Conservation (phyloP, 2,113 vertebrate genomes). For the Sorex fumeus region DNA sequence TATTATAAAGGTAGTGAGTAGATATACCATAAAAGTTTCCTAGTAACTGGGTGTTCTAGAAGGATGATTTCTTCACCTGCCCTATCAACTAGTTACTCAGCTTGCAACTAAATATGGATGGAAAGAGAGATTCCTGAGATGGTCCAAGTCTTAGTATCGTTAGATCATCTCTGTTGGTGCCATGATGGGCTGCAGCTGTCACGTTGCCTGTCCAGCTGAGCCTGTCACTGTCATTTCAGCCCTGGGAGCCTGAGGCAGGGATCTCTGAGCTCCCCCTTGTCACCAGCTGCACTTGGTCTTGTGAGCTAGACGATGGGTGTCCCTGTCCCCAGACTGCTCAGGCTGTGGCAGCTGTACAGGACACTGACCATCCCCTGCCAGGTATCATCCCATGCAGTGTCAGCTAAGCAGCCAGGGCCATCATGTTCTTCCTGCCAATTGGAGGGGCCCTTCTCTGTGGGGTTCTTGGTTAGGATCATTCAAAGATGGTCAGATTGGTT, state of each 20-base stretch:
- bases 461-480: not conserved
- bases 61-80: not conserved
- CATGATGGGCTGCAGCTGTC: no score
- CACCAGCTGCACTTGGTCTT: not conserved
- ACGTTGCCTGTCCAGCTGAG: no score
- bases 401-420: not conserved
- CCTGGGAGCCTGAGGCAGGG: not conserved
- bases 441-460: not conserved
- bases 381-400: not conserved
- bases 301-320: not conserved
- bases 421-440: not conserved
- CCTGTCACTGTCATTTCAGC: not conserved
- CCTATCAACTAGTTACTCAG: not conserved
- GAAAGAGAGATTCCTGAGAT: not conserved
- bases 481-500: not conserved
- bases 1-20: not conserved
- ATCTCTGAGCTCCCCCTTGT: not conserved
- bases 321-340: not conserved
- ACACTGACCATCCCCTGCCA: not conserved
- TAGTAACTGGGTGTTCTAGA: not conserved
- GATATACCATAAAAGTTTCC: not conserved
- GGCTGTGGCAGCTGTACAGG: not conserved
- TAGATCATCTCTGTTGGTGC: not conserved
- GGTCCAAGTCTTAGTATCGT: not conserved
- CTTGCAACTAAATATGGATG: not conserved